These are phyloP conservation scores for Ancistrus triradiatus DNA, from an alignment of 2,113 vertebrate species.

Conservation along the genomic window DNA sequence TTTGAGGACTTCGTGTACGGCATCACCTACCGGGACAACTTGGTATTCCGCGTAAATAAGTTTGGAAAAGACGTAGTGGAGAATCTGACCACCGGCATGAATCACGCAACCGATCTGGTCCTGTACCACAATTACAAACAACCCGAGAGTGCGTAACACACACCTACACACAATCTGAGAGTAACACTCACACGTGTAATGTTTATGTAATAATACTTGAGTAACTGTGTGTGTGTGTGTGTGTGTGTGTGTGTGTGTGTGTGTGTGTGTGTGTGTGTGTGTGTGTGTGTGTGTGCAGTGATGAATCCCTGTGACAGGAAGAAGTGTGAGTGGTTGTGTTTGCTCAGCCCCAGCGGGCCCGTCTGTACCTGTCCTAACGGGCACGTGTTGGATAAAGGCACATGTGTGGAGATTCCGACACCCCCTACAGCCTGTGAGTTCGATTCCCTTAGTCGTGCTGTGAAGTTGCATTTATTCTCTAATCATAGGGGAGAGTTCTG, in stretches of 20 bases:
- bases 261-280: constrained; percentile 1
- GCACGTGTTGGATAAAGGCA: constrained; percentile 86
- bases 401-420: constrained; percentile 80
- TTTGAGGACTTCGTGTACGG: constrained; percentile 97
- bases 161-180: no score
- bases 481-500: no score
- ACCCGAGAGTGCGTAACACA: constrained; percentile 78
- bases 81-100: constrained; percentile 87
- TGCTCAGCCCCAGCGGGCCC: constrained; percentile 91
- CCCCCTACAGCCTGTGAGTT: constrained; percentile 79
- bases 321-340: constrained; percentile 96
- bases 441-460: not conserved
- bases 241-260: constrained; percentile 21
- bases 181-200: not conserved
- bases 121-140: constrained; percentile 95
- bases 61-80: constrained; percentile 82
- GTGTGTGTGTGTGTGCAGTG: constrained; percentile 64
- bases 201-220: constrained; percentile 1
- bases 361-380: constrained; percentile 94
- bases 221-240: constrained; percentile 4
- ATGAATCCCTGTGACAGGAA: constrained; percentile 94
- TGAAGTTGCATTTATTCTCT: no score
- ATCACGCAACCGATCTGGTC: constrained; percentile 89
- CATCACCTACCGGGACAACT: constrained; percentile 91
- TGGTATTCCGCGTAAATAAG: constrained; percentile 94